These are phyloP conservation scores for Pipistrellus pygmaeus DNA, from an alignment of 2,797 vertebrate genomes.

Conservation along the genomic window DNA sequence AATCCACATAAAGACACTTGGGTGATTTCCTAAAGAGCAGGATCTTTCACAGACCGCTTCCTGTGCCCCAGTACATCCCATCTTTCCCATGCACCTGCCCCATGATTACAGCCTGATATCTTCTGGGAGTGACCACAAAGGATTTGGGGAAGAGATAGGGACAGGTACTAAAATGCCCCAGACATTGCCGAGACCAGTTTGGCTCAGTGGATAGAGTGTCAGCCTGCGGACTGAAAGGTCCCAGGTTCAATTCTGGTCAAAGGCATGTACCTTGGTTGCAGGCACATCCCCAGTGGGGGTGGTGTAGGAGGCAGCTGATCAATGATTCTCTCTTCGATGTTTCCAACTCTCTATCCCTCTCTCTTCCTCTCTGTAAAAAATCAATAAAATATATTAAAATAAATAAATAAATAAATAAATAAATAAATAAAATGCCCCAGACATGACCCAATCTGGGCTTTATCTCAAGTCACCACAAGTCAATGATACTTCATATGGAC, in stretches of 20 bases:
- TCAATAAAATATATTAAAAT: too few relatives aligned
- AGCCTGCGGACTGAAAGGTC: too few relatives aligned
- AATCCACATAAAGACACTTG: not conserved
- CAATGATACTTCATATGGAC: not conserved
- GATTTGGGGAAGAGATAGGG: not conserved
- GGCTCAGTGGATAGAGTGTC: too few relatives aligned
- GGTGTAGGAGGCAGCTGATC: too few relatives aligned
- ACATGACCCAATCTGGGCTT: not conserved
- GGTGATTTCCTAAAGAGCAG: constrained; percentile 14
- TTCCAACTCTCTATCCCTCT: too few relatives aligned
- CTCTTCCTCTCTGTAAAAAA: too few relatives aligned
- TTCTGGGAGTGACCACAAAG: not conserved
- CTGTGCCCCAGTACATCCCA: not conserved
- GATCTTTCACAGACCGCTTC: not conserved
- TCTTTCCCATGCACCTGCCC: not conserved
- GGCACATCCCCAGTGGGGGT: too few relatives aligned
- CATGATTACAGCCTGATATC: not conserved
- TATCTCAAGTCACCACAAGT: not conserved
- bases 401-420: too few relatives aligned
- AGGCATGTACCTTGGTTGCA: too few relatives aligned
- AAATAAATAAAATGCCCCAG: not conserved
- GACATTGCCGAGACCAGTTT: not conserved
- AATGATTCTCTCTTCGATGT: too few relatives aligned
- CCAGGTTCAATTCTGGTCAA: too few relatives aligned
- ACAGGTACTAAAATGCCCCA: not conserved